phyloP scores from a whole-genome alignment of 2,113 vertebrate genomes.

The Ivindomyrus marchei region DNA sequence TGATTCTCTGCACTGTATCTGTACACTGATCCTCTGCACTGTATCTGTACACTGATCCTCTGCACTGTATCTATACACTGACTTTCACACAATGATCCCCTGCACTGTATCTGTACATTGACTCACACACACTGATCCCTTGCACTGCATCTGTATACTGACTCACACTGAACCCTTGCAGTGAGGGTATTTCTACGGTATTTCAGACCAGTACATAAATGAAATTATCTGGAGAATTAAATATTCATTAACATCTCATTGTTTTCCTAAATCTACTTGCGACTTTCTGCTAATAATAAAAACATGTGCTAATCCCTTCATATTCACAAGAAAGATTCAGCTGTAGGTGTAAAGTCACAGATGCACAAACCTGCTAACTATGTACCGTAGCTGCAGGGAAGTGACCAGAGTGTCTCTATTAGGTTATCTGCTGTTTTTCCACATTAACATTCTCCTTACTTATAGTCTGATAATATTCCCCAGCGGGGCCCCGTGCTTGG shows the following conservation, averaged over 20 bases:
- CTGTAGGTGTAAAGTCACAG: not conserved
- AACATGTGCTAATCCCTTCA: not conserved
- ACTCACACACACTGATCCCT: too few species aligned
- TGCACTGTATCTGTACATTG: not conserved
- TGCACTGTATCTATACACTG: not conserved
- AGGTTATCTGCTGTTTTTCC: not conserved
- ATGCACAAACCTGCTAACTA: not conserved
- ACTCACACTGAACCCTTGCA: not conserved
- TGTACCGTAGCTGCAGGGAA: not conserved
- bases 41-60: constrained; percentile 26
- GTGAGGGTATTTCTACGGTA: not conserved
- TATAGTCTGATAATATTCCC: not conserved
- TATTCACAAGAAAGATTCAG: not conserved
- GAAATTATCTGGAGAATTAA: not conserved
- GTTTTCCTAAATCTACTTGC: not conserved
- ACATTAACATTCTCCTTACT: not conserved
- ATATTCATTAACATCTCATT: not conserved
- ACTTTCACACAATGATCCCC: not conserved
- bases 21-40: constrained; percentile 54
- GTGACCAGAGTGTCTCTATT: not conserved
- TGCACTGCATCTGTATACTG: not conserved
- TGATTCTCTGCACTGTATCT: not conserved
- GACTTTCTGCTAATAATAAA: not conserved
- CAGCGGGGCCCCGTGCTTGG: not conserved
- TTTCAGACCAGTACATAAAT: not conserved